Base-by-base conservation (phyloP, 2,113 vertebrate species). In the Eubucco bourcierii region DNA sequence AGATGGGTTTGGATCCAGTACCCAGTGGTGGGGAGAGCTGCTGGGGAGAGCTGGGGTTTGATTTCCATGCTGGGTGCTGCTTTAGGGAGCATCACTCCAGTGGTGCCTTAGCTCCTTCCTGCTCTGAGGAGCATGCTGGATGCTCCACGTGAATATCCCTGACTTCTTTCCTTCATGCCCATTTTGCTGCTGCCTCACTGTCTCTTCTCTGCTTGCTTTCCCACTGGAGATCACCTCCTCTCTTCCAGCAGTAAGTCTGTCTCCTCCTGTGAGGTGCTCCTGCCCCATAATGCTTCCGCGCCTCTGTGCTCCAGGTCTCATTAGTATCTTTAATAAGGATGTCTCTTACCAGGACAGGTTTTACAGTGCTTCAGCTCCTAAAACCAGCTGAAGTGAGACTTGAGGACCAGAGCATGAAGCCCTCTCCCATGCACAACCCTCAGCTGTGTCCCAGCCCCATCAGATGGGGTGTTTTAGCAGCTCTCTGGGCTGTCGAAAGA, bases 241-340 rank as follows among this genome's bases (percentile, higher is more conserved):
- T 60, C 17, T 41, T 56, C 55, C 39, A 73, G 15, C 27, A 27
- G 18, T 67, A 39, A 6, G 21, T 29, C 27, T 31, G 7, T 23
- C 39, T 44, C 31, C 12, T 27, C 47, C 55, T 29, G 13, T 15
- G 27, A 61, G 59, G 29, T 47, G 61, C 17, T 25, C 24, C 37
- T 39, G 14, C 47, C n/a, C 64, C 1, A 0, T 7, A 9, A 12
- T 13, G 31, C 15, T 58, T 25, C 34, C 27, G 4, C 5, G 6
- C 21, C n/a, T 71, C 52, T 12, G 19, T 12, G 34, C 15, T 5
- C 19, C 14, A 28, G 14, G 2, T 34, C 3, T 47, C 25, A 2
- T 9, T 8, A 0, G 1, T 53, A 21, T 12, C 8, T 37, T 80
- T 12, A 4, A 3, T 4, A 2, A 46, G 3, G 33, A 29, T 60